Evolutionary conservation across 92 coral and sea anemone genomes (phyloP), one percentile per base, ranked within the genome.

Genomic region (Isaurus tuberculatus): DNA sequence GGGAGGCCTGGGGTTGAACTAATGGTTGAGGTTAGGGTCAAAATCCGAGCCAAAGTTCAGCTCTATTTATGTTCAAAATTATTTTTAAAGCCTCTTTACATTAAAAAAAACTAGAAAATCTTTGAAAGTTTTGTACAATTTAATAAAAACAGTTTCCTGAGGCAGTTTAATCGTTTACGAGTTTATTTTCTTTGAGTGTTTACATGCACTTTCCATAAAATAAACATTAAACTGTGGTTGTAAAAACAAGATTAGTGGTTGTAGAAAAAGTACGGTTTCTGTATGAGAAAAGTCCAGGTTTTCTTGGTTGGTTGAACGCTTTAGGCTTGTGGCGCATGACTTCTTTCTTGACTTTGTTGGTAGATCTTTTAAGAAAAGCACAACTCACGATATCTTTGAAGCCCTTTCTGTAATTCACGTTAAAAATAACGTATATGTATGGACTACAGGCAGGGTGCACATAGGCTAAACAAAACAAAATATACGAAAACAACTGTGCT

Each of bases 381-480:
- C 46, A 14, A 19, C 72, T 46, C 11, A 43, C 0, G 9, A 73
- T 16, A 3, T 73, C 63, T 37, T 51, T 27, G 64, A 73, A 51
- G 14, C 64, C 79, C 27, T 28, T 48, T 15, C 63, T 27, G 79
- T 73, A 73, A 14, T 31, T 44, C 15, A 17, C 5, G 61, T 73
- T 73, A 51, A 73, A 73, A 2, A 46, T n/a, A 22, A 20, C 46
- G 64, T 73, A 73, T 46, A 73, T 73, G 23, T 30, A 48, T 0
- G 79, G 79, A 29, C 53, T 48, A 23, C 51, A 26, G 10, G 60
- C 79, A 3, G 61, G 34, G 23, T 73, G 55, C 25, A 43, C 78
- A 43, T 2, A 46, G 28, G 43, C 28, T 14, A 73, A 32, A 73
- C 20, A 73, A 0, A 26, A 19, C 22, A 73, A 2, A 8, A 30